Conservation (phyloP, 2,113 vertebrate genomes). For the Rhadina sibilatrix region DNA sequence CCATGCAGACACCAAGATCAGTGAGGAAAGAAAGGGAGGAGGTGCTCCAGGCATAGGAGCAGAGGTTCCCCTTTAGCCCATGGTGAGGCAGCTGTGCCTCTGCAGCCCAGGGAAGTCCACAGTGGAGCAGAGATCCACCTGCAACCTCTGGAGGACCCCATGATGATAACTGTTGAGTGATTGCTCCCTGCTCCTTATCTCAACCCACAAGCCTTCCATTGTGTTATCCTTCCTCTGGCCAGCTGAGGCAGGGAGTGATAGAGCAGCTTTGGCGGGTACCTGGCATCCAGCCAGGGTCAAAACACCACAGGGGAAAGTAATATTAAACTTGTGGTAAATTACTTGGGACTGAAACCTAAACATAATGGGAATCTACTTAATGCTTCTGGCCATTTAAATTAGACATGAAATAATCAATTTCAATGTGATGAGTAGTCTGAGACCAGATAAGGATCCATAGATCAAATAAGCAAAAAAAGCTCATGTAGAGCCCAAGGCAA, state of each 20-base stretch:
- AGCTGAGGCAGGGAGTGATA: background rate
- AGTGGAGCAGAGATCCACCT: background rate
- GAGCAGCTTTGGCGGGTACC: background rate
- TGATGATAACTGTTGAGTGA: background rate
- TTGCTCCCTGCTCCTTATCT: background rate
- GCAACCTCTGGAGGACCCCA: background rate
- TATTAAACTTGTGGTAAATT: background rate
- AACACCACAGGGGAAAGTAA: background rate
- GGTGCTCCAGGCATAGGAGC: background rate
- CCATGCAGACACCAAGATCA: background rate
- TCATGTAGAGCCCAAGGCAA: background rate
- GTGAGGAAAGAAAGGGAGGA: background rate
- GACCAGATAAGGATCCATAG: background rate
- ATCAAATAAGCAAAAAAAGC: background rate
- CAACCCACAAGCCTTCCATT: background rate
- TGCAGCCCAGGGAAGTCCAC: background rate
- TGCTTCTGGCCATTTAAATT: background rate
- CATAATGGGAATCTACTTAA: background rate
- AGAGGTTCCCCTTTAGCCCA: background rate
- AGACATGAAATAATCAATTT: background rate
- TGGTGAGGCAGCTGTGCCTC: background rate
- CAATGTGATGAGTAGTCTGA: background rate
- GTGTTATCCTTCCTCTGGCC: background rate
- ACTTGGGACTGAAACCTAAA: background rate
- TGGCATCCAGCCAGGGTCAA: background rate